Evolutionary conservation across 2,888 invertebrate species (phyloP).

Genomic region (Aphelenchoides bicaudatus): DNA sequence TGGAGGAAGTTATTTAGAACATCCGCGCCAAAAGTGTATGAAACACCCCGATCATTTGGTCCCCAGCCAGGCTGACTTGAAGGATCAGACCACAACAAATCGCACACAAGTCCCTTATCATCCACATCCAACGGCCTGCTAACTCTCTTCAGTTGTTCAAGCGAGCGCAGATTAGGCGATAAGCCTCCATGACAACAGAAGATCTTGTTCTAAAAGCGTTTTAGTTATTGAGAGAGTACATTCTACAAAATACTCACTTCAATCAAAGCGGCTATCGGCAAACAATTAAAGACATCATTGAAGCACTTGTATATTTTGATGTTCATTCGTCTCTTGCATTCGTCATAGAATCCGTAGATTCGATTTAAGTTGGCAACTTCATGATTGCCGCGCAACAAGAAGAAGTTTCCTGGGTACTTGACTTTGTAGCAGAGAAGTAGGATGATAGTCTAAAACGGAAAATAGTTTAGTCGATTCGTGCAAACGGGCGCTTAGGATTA

Average conservation of each 20-base stretch:
- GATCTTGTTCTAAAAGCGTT: constrained; percentile 55
- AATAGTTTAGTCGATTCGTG: background rate
- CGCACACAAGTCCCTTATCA: constrained; percentile 52
- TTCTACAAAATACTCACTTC: background rate
- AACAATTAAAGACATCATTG: constrained; percentile 48
- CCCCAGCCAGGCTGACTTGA: constrained; percentile 53
- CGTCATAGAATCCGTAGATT: constrained; percentile 59
- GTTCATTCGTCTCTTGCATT: constrained; percentile 54
- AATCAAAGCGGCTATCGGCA: background rate
- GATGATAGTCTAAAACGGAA: constrained; percentile 52
- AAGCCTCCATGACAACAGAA: constrained; percentile 57
- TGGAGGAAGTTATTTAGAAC: constrained; percentile 52
- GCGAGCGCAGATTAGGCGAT: constrained; percentile 51
- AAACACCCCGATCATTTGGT: constrained; percentile 55
- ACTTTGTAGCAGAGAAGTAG: constrained; percentile 58
- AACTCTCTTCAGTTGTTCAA: constrained; percentile 55
- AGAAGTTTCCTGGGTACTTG: constrained; percentile 59
- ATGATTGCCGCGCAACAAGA: constrained; percentile 58
- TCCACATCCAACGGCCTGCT: constrained; percentile 56
- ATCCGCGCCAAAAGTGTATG: constrained; percentile 55
- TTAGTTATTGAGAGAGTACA: background rate
- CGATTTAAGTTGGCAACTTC: constrained; percentile 55
- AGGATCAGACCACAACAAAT: constrained; percentile 57
- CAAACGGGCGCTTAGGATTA: background rate
- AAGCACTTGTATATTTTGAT: constrained; percentile 57